Conservation (phyloP, 2,113 vertebrate species). For the Clarias gariepinus region DNA sequence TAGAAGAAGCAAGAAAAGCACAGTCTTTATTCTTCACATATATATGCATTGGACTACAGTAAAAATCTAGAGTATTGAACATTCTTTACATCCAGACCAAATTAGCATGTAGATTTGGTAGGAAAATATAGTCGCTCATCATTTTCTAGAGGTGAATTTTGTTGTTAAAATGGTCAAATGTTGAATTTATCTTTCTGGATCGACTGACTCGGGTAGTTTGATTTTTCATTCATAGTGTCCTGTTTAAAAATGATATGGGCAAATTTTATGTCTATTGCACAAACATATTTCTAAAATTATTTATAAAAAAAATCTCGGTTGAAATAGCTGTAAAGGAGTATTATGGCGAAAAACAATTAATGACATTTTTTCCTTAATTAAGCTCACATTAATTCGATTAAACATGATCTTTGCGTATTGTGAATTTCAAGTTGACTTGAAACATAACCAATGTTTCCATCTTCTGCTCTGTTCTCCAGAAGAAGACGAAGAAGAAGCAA, state of each 20-base stretch:
- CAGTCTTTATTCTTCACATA: not conserved
- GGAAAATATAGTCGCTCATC: not conserved
- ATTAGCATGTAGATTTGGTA: not conserved
- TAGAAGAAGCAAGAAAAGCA: not conserved
- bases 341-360: not conserved
- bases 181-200: not conserved
- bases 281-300: not conserved
- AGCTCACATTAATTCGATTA: not conserved
- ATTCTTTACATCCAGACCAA: not conserved
- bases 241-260: not conserved
- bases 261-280: not conserved
- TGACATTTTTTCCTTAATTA: not conserved
- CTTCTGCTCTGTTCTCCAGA: too few relatives aligned
- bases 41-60: not conserved
- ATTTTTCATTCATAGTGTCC: not conserved
- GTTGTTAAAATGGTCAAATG: not conserved
- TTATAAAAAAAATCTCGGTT: not conserved
- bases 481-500: too few relatives aligned
- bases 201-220: not conserved
- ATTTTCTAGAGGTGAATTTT: not conserved
- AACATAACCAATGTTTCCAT: too few relatives aligned
- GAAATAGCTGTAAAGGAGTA: not conserved
- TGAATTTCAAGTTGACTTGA: too few relatives aligned
- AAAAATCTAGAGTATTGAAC: not conserved
- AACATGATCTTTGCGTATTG: too few relatives aligned